These are phyloP conservation scores for Oncorhynchus clarkii DNA, from an alignment of 2,113 vertebrate genomes.

Conservation along the genomic window DNA sequence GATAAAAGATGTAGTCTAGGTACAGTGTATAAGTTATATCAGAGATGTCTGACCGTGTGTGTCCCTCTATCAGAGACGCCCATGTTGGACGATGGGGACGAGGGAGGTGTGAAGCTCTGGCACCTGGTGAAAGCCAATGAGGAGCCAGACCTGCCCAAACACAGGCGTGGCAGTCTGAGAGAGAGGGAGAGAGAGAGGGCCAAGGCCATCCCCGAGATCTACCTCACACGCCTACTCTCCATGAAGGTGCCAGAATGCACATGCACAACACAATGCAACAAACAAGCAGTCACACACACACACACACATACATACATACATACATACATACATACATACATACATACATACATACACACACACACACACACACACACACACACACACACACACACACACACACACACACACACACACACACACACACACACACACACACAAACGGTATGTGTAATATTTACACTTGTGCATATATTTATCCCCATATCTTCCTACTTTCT, in stretches of 20 bases:
- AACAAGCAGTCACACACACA: not conserved
- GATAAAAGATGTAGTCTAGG: too few relatives aligned
- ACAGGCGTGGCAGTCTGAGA: slow-evolving; percentile 87
- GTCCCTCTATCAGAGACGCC: slow-evolving; percentile 82
- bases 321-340: too few relatives aligned
- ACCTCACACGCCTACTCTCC: slow-evolving; percentile 92
- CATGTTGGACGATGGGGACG: slow-evolving; percentile 93
- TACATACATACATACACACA: too few relatives aligned
- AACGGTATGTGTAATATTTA: not conserved
- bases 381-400: not conserved
- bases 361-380: not conserved
- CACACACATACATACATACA: not conserved
- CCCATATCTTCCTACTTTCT: not conserved
- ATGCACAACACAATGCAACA: not conserved
- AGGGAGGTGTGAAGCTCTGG: slow-evolving; percentile 93
- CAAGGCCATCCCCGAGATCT: slow-evolving; percentile 97
- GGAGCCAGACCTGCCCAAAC: slow-evolving; percentile 89
- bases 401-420: not conserved
- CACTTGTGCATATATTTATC: not conserved
- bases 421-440: not conserved
- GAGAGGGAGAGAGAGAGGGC: slow-evolving; percentile 93
- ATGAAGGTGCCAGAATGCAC: slow-evolving; percentile 83
- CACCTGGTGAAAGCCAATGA: slow-evolving; percentile 95
- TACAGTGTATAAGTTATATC: too few relatives aligned
- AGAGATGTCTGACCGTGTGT: slow-evolving; percentile 1